Evolutionary conservation across 2,113 vertebrate species (phyloP).

Genomic region (Cinclus mexicanus): DNA sequence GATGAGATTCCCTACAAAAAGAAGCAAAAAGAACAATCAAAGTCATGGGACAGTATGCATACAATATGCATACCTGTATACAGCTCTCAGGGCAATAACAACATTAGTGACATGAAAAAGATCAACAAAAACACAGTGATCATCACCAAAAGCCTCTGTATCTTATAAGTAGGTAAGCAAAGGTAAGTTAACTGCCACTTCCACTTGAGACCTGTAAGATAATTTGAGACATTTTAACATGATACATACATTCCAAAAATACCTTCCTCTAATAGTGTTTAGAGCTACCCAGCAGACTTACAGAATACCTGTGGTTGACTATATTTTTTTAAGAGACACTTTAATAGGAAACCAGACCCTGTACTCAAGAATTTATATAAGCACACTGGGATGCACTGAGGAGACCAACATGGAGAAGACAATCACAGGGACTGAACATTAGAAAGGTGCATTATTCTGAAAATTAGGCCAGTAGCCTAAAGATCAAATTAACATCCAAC

Average conservation of each 20-base stretch:
- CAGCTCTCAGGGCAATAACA: not conserved
- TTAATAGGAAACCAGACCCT: not conserved
- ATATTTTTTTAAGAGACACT: not conserved
- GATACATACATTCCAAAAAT: not conserved
- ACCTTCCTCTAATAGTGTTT: not conserved
- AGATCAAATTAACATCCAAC: not conserved
- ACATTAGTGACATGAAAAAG: not conserved
- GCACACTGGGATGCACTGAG: not conserved
- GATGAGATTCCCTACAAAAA: slow-evolving; percentile 55
- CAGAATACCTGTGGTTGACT: not conserved
- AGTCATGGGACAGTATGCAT: not conserved
- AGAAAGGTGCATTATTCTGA: not conserved
- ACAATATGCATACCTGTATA: not conserved
- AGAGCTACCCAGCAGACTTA: not conserved
- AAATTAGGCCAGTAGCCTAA: not conserved
- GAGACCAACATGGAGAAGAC: not conserved
- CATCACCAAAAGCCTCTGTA: not conserved
- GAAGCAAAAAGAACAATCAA: not conserved
- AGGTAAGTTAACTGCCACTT: not conserved
- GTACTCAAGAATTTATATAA: not conserved
- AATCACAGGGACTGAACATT: not conserved
- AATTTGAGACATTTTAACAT: not conserved
- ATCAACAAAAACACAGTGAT: not conserved
- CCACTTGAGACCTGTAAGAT: not conserved
- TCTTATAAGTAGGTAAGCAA: not conserved